These are phyloP conservation scores for Muscina levida DNA, from an alignment of 2,888 invertebrate species.

Conservation along the genomic window DNA sequence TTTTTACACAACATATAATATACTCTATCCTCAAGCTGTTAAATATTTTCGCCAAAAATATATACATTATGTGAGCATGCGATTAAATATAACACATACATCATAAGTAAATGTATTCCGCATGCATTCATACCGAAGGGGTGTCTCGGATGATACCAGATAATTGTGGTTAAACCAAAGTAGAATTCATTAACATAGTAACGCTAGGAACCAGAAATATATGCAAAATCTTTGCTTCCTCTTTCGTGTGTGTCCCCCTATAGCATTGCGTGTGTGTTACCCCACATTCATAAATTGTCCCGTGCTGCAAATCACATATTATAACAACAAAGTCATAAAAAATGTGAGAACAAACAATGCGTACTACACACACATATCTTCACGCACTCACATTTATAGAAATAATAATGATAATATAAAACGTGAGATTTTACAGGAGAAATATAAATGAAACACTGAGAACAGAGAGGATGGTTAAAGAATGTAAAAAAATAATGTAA, in stretches of 20 bases:
- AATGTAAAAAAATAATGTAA: background rate
- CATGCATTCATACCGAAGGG: too few relatives aligned
- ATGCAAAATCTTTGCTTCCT: conserved; percentile 6
- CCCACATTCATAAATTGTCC: conserved; percentile 46
- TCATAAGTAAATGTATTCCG: too few relatives aligned
- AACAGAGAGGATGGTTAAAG: conserved; percentile 27
- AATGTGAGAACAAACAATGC: conserved; percentile 41
- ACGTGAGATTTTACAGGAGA: conserved; percentile 52
- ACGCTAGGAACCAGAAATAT: too few relatives aligned
- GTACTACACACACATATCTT: conserved; percentile 20
- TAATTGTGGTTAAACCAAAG: too few relatives aligned
- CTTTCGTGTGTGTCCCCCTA: too few relatives aligned
- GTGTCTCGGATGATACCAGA: too few relatives aligned
- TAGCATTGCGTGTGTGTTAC: conserved; percentile 19
- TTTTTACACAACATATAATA: too few relatives aligned
- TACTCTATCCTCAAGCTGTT: too few relatives aligned
- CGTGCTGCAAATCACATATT: conserved; percentile 53
- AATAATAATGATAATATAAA: conserved; percentile 46
- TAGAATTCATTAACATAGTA: too few relatives aligned
- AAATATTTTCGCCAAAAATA: too few relatives aligned
- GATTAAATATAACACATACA: too few relatives aligned
- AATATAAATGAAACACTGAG: conserved; percentile 36
- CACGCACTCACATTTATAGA: conserved; percentile 12
- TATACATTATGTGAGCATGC: too few relatives aligned
- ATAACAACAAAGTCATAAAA: conserved; percentile 56